Conservation (phyloP, 2,888 invertebrate species). For the Pristionchus maxplancki region DNA sequence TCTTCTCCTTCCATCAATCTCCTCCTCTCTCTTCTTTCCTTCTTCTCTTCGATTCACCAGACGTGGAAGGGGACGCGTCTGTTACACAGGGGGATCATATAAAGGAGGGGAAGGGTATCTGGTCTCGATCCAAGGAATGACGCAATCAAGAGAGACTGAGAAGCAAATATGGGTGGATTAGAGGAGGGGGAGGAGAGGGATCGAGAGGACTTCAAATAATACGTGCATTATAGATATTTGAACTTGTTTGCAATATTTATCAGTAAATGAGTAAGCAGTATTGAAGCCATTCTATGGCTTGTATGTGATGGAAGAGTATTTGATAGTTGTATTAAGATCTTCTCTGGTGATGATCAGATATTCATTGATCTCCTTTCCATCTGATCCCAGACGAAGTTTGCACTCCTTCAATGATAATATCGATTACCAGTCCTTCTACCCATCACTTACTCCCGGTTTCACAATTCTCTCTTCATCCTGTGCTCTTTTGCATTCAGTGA, state of each 20-base stretch:
- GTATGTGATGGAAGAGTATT: too few species aligned
- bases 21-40: neutral
- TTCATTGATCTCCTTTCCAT: too few species aligned
- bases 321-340: too few species aligned
- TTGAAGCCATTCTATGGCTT: too few species aligned
- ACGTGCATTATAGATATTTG: too few species aligned
- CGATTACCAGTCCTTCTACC: too few species aligned
- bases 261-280: neutral
- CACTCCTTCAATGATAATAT: too few species aligned
- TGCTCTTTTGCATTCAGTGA: neutral
- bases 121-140: neutral
- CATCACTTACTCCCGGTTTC: too few species aligned
- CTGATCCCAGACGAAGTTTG: too few species aligned
- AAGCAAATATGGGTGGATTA: slow-evolving; percentile 13
- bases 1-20: neutral
- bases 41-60: slow-evolving; percentile 31
- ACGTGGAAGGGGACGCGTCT: slow-evolving; percentile 2
- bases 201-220: neutral
- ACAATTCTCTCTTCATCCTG: too few species aligned
- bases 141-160: slow-evolving; percentile 16
- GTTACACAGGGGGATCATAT: slow-evolving; percentile 37
- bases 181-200: neutral
- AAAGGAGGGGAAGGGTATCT: slow-evolving; percentile 17
- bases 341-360: too few species aligned
- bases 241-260: neutral